These are phyloP conservation scores for Drosophila subobscura DNA, from an alignment of 1,140 invertebrate species.

Conservation along the genomic window DNA sequence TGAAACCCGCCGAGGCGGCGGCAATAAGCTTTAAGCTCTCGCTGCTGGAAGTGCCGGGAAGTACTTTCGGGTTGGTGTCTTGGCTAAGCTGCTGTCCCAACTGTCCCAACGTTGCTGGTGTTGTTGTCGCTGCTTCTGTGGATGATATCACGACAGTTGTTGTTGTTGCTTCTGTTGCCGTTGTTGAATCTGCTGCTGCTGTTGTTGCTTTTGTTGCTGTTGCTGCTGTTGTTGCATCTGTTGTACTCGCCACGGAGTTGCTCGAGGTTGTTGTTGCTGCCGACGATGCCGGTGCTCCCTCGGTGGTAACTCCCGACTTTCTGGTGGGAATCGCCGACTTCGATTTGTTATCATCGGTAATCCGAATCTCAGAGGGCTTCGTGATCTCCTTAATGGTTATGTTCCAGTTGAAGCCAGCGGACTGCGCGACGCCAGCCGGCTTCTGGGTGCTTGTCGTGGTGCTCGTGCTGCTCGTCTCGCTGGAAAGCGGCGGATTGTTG, in stretches of 20 bases:
- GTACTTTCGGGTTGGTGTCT: constrained; percentile 64
- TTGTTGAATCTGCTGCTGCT: constrained; percentile 22
- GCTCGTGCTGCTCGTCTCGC: constrained; percentile 32
- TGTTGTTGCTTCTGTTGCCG: constrained; percentile 14
- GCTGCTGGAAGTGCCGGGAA: constrained; percentile 33
- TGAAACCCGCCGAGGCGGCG: constrained; percentile 68
- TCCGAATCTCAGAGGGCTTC: constrained; percentile 81
- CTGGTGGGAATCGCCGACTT: constrained; percentile 65
- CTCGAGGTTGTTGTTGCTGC: not conserved
- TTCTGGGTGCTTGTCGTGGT: constrained; percentile 36
- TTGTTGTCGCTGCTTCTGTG: constrained; percentile 6
- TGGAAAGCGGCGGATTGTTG: constrained; percentile 62
- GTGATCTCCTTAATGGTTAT: constrained; percentile 84
- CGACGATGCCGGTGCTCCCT: constrained; percentile 23
- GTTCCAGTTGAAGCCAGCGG: constrained; percentile 72
- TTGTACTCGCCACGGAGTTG: constrained; percentile 10
- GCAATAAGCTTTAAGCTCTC: constrained; percentile 76
- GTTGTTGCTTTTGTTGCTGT: constrained; percentile 20
- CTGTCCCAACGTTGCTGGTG: constrained; percentile 41
- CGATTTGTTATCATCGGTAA: constrained; percentile 78
- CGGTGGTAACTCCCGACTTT: constrained; percentile 39
- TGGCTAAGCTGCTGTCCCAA: constrained; percentile 27
- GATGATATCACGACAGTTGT: constrained; percentile 16
- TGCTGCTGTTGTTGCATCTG: constrained; percentile 18
- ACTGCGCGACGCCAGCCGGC: constrained; percentile 37